Evolutionary conservation across 2,888 invertebrate genomes (phyloP).

Genomic region (Rapana venosa): DNA sequence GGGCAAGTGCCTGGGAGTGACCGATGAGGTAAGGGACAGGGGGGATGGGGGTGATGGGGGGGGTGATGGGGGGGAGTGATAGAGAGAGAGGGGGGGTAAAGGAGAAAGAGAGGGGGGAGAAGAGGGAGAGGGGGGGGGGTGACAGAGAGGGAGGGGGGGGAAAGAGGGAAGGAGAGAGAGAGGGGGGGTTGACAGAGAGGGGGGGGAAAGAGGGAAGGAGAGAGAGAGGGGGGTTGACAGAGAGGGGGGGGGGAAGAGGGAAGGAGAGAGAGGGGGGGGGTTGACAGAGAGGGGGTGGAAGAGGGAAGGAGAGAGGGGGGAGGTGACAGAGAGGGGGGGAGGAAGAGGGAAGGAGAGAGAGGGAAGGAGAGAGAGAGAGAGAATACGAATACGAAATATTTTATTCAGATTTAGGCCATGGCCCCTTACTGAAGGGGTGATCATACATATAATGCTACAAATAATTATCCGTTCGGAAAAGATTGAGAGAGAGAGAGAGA

Average conservation of each 20-base stretch:
- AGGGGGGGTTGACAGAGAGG: neutral
- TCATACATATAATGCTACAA: too few relatives aligned
- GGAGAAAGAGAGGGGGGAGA: neutral
- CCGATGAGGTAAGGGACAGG: constrained; percentile 44
- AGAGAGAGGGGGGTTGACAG: too few relatives aligned
- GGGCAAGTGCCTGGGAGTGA: constrained; percentile 51
- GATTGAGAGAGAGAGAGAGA: too few relatives aligned
- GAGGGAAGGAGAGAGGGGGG: neutral
- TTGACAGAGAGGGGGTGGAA: neutral
- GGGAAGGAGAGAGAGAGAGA: too few relatives aligned
- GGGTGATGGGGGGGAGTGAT: neutral
- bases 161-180: neutral
- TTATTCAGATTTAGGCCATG: too few relatives aligned
- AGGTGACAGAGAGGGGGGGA: too few relatives aligned
- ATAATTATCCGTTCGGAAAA: too few relatives aligned
- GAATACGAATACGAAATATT: too few relatives aligned
- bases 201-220: too few relatives aligned
- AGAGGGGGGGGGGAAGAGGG: neutral
- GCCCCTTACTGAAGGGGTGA: too few relatives aligned
- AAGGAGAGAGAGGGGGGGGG: too few relatives aligned
- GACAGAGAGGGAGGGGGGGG: neutral
- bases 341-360: neutral
- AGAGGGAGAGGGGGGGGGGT: neutral
- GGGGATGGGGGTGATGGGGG: neutral
- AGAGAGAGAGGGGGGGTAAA: neutral